These are phyloP conservation scores for Cephus pulcher DNA, from an alignment of 2,888 invertebrate genomes.

Conservation along the genomic window DNA sequence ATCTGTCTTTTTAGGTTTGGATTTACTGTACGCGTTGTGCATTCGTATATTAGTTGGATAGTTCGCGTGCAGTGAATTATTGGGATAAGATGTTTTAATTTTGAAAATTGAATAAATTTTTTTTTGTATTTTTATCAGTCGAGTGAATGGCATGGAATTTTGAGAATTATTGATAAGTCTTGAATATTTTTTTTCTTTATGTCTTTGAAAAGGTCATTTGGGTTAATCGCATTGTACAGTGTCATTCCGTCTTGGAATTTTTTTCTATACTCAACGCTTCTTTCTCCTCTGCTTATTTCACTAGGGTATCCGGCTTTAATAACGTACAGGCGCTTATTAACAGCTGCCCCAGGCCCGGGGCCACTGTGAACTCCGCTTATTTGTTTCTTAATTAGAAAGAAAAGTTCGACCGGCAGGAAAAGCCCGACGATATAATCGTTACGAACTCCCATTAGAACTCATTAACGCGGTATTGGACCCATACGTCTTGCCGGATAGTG, in stretches of 20 bases:
- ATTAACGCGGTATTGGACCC: constrained; percentile 63
- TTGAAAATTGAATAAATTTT: constrained; percentile 1
- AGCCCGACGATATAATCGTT: constrained; percentile 58
- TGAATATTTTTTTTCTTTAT: no score
- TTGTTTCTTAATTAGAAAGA: constrained; percentile 64
- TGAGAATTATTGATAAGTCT: no score
- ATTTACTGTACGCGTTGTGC: no score
- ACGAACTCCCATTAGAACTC: constrained; percentile 64
- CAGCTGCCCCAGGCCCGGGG: constrained; percentile 31
- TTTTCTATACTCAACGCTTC: constrained; percentile 28
- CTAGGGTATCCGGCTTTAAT: constrained; percentile 49
- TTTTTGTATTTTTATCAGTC: constrained; percentile 3
- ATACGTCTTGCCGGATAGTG: constrained; percentile 52
- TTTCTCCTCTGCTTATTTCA: constrained; percentile 35
- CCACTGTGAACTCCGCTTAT: constrained; percentile 49
- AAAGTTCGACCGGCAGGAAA: constrained; percentile 56
- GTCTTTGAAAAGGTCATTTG: no score
- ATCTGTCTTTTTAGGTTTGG: no score
- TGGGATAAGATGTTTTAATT: background rate
- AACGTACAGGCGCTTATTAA: constrained; percentile 55
- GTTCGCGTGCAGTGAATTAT: no score
- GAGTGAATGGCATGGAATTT: no score
- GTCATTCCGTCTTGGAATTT: background rate
- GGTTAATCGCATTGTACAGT: no score
- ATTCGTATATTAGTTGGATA: no score